phyloP scores from a whole-genome alignment of 2,888 invertebrate genomes.

The Campoplex capitator region DNA sequence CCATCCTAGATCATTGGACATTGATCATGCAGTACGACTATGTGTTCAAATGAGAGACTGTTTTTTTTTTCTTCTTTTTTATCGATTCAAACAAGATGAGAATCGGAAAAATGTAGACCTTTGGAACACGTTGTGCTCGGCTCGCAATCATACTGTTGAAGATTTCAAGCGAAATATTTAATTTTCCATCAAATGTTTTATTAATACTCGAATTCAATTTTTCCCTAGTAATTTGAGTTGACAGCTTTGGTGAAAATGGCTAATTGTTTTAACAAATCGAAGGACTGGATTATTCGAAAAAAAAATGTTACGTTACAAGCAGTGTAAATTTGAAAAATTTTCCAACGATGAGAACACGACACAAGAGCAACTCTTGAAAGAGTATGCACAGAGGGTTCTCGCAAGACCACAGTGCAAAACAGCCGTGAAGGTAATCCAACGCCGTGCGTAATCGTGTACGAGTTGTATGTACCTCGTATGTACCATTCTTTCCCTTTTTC shows the following conservation, averaged over 20 bases:
- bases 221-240: neutral
- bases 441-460: slow-evolving; percentile 71
- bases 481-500: slow-evolving; percentile 26
- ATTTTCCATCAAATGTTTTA: neutral
- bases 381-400: slow-evolving; percentile 52
- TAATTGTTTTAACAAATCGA: neutral
- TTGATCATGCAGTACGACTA: neutral
- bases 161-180: slow-evolving; percentile 28
- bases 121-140: slow-evolving; percentile 32
- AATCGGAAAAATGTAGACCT: slow-evolving; percentile 46
- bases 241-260: neutral
- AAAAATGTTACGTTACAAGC: neutral
- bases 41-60: neutral
- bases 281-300: neutral
- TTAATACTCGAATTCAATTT: neutral
- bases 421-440: slow-evolving; percentile 76
- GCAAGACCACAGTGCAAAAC: slow-evolving; percentile 67
- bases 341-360: slow-evolving; percentile 29
- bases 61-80: slow-evolving; percentile 7
- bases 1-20: slow-evolving; percentile 24
- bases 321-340: slow-evolving; percentile 16
- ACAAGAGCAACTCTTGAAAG: slow-evolving; percentile 20
- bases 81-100: slow-evolving; percentile 34
- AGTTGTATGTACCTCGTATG: slow-evolving; percentile 52
- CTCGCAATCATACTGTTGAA: slow-evolving; percentile 12